Evolutionary conservation across 2,888 invertebrate species (phyloP), one percentile per base, ranked within the genome.

Genomic region (Torymus texanus): DNA sequence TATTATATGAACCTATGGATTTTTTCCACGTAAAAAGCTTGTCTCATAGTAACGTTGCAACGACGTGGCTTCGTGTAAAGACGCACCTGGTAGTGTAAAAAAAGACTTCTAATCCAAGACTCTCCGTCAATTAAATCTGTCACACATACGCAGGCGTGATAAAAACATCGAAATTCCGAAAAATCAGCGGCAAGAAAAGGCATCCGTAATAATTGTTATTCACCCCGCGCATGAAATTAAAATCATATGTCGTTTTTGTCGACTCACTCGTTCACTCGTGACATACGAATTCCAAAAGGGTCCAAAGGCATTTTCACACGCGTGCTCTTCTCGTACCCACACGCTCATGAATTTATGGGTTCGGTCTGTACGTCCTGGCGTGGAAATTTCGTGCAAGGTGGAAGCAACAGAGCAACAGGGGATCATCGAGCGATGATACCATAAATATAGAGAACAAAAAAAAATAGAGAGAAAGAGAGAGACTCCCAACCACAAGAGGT

Each of bases 401-500:
- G 53, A 61, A 51, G 65, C 13, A 56, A 8, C 68, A 11, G 55
- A 21, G 18, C 14, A 53, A 63, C 75, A 59, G 76, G 78, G 75
- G 66, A 81, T 74, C 79, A 76, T 80, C 79, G 78, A 71, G 81
- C 79, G 85, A 85, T 84, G 84, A 85, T 84, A 84, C 82, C 82
- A 82, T 84, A 85, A 84, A 85, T 84, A 85, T 82, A 29, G 75
- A 68, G 77, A 82, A 81, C 55, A 77, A 82, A 83, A 82, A 83
- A 81, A 78, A 76, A 29, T 62, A 18, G 11, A 55, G 16, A 24
- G 29, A 70, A n/a, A 58, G 24, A 75, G 14, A 62, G 58, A 53
- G 58, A 56, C 41, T 56, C 53, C 24, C 51, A n/a, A 67, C 62
- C 72, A 18, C 76, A 63, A 41, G 24, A 53, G 21, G 50, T 53